phyloP scores from a whole-genome alignment of 2,888 invertebrate species.

The Diadromus collaris region DNA sequence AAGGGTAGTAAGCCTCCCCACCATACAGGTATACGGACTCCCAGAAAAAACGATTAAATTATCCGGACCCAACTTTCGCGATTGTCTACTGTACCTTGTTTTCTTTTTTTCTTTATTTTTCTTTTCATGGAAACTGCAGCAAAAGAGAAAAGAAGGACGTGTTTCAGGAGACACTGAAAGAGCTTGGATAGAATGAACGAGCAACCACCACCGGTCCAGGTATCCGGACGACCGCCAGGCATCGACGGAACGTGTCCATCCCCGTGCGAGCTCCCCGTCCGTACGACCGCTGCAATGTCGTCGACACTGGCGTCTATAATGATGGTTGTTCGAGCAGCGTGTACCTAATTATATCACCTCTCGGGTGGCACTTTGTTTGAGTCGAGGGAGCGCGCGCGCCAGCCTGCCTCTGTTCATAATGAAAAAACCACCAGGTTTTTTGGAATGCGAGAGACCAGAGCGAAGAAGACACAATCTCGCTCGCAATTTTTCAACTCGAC shows the following conservation, averaged over 20 bases:
- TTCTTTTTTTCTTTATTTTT: not conserved
- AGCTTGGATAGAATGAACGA: constrained; percentile 69
- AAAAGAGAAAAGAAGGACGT: constrained; percentile 63
- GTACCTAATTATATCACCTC: constrained; percentile 25
- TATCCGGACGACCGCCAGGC: not conserved
- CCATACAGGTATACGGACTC: too few species aligned
- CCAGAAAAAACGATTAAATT: too few species aligned
- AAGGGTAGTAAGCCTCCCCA: too few species aligned
- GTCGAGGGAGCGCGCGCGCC: not conserved
- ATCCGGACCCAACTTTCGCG: too few species aligned
- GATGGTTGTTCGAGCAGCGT: not conserved
- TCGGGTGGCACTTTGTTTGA: not conserved
- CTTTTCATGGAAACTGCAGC: not conserved
- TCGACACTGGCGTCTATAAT: not conserved
- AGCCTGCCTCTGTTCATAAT: not conserved
- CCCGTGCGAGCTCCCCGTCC: constrained; percentile 7
- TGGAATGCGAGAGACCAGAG: not conserved
- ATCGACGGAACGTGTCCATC: not conserved
- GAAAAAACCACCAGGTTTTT: not conserved
- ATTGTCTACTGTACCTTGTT: too few species aligned
- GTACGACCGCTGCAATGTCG: constrained; percentile 25
- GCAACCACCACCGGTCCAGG: constrained; percentile 42
- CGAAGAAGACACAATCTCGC: constrained; percentile 49
- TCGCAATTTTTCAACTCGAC: constrained; percentile 63
- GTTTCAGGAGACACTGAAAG: constrained; percentile 65